phyloP scores from a whole-genome alignment of 2,797 vertebrate genomes.

The Pteronotus mesoamericanus region DNA sequence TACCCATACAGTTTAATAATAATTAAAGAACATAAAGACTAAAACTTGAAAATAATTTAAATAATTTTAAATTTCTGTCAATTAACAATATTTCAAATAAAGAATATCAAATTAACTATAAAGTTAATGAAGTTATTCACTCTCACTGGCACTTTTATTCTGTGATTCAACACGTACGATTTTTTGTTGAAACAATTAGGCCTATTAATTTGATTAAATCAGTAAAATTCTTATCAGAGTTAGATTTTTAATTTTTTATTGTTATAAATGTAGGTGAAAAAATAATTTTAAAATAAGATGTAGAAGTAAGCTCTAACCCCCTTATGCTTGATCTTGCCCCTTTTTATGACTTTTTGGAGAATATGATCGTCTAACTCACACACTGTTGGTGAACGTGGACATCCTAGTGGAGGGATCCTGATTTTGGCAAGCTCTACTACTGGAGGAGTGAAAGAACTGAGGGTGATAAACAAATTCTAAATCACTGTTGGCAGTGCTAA shows the following conservation, averaged over 20 bases:
- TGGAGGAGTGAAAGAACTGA: neutral
- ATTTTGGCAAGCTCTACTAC: accelerated
- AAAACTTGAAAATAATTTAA: neutral
- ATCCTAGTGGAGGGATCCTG: neutral
- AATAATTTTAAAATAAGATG: neutral
- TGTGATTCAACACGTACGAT: neutral
- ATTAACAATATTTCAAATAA: neutral
- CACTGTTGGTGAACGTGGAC: accelerated
- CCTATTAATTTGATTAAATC: neutral
- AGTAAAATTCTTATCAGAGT: neutral
- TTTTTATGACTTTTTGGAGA: neutral
- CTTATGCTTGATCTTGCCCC: neutral
- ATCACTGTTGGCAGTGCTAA: neutral
- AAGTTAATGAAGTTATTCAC: neutral
- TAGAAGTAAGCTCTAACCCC: neutral
- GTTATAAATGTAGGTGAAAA: neutral
- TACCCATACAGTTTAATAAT: neutral
- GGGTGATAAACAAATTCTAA: neutral
- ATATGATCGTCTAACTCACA: neutral
- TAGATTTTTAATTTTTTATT: neutral
- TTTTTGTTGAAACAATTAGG: neutral
- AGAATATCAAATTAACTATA: neutral
- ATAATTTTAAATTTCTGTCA: neutral
- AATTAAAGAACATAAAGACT: neutral
- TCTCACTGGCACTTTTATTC: neutral